Evolutionary conservation across 2,797 vertebrate genomes (phyloP).

Genomic region (Oreochromis grahami): DNA sequence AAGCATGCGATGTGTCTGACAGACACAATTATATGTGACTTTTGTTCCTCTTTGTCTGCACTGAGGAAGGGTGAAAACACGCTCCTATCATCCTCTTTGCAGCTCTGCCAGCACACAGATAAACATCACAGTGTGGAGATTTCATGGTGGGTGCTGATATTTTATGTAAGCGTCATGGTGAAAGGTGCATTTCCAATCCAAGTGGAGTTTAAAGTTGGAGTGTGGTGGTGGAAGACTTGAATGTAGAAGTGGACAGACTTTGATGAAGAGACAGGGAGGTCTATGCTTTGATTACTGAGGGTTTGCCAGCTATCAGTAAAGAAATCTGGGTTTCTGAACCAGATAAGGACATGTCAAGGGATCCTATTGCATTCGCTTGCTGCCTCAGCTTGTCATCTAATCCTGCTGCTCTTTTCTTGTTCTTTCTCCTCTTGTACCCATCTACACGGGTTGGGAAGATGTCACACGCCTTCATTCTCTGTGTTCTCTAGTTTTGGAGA

Average conservation of each 20-base stretch:
- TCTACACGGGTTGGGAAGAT: not conserved
- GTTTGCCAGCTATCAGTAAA: conserved; percentile 6
- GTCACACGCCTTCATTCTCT: not conserved
- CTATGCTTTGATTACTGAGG: conserved; percentile 16
- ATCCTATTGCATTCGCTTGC: not conserved
- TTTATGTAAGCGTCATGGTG: not conserved
- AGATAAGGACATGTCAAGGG: conserved; percentile 22
- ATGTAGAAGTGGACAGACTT: not conserved
- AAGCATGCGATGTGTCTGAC: conserved; percentile 26
- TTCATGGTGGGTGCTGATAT: not conserved
- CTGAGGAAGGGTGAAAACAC: not conserved
- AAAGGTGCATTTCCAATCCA: not conserved
- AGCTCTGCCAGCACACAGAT: not conserved
- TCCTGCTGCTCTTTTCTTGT: not conserved
- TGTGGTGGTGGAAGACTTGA: not conserved
- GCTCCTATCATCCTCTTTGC: not conserved
- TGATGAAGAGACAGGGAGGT: not conserved
- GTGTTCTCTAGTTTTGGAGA: not conserved
- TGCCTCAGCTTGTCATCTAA: not conserved
- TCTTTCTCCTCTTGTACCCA: not conserved
- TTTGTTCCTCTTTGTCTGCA: not conserved
- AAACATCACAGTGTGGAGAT: not conserved
- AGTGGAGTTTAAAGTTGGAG: not conserved
- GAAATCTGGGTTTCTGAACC: conserved; percentile 15
- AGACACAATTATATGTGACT: conserved; percentile 19